Base-by-base conservation (phyloP, 2,888 invertebrate species). In the Eupeodes latifasciatus region DNA sequence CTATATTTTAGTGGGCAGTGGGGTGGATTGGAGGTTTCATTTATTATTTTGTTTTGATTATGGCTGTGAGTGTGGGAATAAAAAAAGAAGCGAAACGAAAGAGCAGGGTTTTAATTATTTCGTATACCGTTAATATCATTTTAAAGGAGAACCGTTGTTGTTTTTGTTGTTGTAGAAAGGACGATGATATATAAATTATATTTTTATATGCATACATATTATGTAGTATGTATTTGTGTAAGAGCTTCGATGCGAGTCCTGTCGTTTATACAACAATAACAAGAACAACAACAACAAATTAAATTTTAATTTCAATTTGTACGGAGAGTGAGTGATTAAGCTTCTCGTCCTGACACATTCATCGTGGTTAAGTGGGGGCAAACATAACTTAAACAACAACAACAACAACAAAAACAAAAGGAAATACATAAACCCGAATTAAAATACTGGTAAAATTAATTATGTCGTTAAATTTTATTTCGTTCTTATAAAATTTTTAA, bases 41-140 rank as follows among this genome's bases (percentile, higher is more conserved):
- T 79, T 76, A 81, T 81, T 77, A 85, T 81, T 81, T 78, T 69
- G 36, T 79, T 75, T 51, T 69, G 69, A 59, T n/a, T 74, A 27
- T 47, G 40, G 34, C 34, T 61, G 66, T 40, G 67, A 67, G 67
- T 34, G 47, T 3, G 16, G 16, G 47, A 14, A 40, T 14, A 27
- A 44, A 27, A 19, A 64, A 47, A 19, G 12, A 19, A 27, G 27
- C 27, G 27, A 47, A 47, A 47, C 44, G 57, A 72, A 36, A 72
- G 57, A 72, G 57, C 44, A 72, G 75, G 44, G 79, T 75, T 86
- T 82, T 86, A 79, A 86, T 86, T 86, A 82, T 86, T 86, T 76
- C 64, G 86, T 76, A 75, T 76, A 79, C 69, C 83, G 86, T 86
- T 83, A 86, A 86, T 86, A 83, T 64, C 47, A 86, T 86, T 76